Conservation (phyloP, 2,888 invertebrate genomes). For the Tromatobia lineatoria region DNA sequence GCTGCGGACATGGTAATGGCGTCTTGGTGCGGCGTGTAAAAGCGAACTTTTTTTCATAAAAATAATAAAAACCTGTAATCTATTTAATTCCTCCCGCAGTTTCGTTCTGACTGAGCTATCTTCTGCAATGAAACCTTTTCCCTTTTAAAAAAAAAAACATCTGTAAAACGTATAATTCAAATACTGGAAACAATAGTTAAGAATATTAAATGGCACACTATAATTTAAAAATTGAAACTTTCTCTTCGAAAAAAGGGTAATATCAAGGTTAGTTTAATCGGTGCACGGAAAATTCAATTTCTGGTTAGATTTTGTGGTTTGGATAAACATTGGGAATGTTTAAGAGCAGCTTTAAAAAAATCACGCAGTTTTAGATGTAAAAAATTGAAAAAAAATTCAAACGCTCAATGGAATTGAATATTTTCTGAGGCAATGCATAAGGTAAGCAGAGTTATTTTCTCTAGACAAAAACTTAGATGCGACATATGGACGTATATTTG, state of each 20-base stretch:
- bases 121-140: too few relatives aligned
- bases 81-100: slow-evolving; percentile 45
- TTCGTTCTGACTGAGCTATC: background rate
- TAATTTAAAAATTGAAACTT: background rate
- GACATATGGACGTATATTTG: background rate
- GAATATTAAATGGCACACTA: background rate
- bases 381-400: background rate
- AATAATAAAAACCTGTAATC: slow-evolving; percentile 59
- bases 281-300: background rate
- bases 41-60: background rate
- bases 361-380: background rate
- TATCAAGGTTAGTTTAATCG: background rate
- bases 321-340: background rate
- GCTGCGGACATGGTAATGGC: slow-evolving; percentile 89
- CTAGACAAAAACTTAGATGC: background rate
- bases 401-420: background rate
- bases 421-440: too few relatives aligned
- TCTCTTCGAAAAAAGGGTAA: background rate
- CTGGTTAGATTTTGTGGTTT: background rate
- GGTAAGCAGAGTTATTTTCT: background rate
- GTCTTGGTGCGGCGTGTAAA: slow-evolving; percentile 84
- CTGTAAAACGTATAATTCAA: background rate
- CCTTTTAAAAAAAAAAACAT: too few relatives aligned
- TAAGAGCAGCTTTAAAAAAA: background rate
- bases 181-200: too few relatives aligned